Evolutionary conservation across 2,888 invertebrate genomes (phyloP), one percentile per base, ranked within the genome.

Genomic region (Drosophila fungiperda): DNA sequence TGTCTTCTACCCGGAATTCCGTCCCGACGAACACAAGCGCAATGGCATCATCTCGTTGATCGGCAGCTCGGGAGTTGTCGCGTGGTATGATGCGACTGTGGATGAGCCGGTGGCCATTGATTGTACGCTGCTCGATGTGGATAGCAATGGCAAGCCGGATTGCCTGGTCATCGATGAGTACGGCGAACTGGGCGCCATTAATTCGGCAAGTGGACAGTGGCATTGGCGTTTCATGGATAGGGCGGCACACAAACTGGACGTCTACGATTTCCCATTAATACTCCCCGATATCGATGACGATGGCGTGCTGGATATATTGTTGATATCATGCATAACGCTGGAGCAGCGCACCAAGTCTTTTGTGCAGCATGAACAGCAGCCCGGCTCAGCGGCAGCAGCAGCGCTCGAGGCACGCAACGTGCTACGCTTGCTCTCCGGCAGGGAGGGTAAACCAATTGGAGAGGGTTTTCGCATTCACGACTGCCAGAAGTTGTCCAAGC

Each of bases 211-310:
- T 20, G 96, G 96, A 9, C 68, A 94, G 93, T 82, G 94, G 95
- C 65, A 92, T 93, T 90, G 95, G 95, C 87, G 94, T 92, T 93
- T 90, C 66, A 87, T 88, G 35, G 93, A 93, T 66, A 83, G 84
- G 26, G 89, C 92, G 0, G 76, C 83, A 0, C 88, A 86, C 26
- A 94, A 94, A 70, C 94, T 95, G 50, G 94, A 94, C 60, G 94
- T 94, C 12, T 93, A 96, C 61, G 95, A 95, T 77, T 95, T 97
- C 84, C 97, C 97, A 0, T 93, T 96, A 0, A 93, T 96, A 42
- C 92, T 97, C 66, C 95, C 96, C 50, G 97, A 97, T 89, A 93
- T 97, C 76, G 95, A 97, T 92, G 94, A 94, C 5, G 97, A 97
- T 91, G 95, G 94, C 35, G 94, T 96, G 0, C 94, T 94, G 89